A percentile compares a stretch with the other conserved stretches of the same genome.
Conservation (phyloP, 2,888 invertebrate genomes). For the Dicyrtomina minuta region DNA sequence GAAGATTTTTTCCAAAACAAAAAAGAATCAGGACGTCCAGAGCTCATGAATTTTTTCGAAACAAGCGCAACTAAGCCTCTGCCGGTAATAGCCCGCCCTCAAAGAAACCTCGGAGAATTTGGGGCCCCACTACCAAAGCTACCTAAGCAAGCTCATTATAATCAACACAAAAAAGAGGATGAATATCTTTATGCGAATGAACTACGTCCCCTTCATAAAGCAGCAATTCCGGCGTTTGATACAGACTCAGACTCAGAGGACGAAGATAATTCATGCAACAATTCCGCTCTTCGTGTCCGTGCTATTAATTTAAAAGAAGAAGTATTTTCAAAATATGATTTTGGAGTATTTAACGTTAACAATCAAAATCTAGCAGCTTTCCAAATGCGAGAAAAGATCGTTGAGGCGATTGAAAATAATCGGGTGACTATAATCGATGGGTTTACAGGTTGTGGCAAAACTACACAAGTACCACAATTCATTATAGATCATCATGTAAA, state of each 20-base stretch:
- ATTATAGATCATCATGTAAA: conserved; percentile 75
- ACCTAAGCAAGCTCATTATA: conserved; percentile 46
- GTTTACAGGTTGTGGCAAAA: conserved; percentile 93
- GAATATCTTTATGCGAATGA: conserved; percentile 39
- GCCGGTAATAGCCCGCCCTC: background rate
- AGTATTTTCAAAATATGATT: conserved; percentile 41
- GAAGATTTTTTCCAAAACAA: too few species aligned
- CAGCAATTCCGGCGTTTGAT: conserved; percentile 31
- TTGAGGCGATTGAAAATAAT: conserved; percentile 40
- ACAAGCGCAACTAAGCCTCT: background rate
- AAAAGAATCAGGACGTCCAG: too few species aligned
- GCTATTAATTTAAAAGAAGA: conserved; percentile 28
- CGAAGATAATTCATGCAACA: conserved; percentile 15
- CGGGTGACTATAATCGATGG: conserved; percentile 60
- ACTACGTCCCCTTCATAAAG: conserved; percentile 10
- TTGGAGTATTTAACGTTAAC: conserved; percentile 33
- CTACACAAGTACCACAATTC: conserved; percentile 89
- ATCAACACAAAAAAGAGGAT: conserved; percentile 36
- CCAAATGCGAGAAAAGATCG: conserved; percentile 43
- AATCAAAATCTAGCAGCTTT: conserved; percentile 35
- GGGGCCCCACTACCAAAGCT: conserved; percentile 31
- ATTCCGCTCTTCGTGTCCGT: background rate
- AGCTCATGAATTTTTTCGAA: background rate
- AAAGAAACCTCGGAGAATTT: background rate
- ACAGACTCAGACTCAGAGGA: conserved; percentile 28